Percentiles rank a stretch among this genome's conserved stretches.
phyloP scores from a whole-genome alignment of 53 echinoderm and acorn worm species.

The Echinarachnius parma region DNA sequence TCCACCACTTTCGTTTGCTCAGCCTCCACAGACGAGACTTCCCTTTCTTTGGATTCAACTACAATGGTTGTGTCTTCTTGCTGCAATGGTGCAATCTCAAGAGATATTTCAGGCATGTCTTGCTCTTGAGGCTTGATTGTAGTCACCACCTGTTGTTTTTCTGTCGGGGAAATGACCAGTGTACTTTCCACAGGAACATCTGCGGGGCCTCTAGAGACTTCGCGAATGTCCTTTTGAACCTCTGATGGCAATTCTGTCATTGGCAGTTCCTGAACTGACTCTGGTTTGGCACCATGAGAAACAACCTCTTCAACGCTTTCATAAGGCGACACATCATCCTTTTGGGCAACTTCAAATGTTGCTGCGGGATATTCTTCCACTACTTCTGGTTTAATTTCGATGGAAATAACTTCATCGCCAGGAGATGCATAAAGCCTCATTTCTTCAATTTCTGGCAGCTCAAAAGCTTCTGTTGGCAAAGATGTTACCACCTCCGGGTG shows the following conservation, averaged over 20 bases:
- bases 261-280: too few relatives aligned
- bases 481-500: not conserved
- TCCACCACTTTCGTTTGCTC: not conserved
- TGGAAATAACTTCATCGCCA: constrained; percentile 1
- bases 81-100: constrained; percentile 24
- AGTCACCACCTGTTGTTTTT: too few relatives aligned
- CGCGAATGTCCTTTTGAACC: too few relatives aligned
- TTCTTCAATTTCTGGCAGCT: not conserved
- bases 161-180: too few relatives aligned
- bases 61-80: too few relatives aligned
- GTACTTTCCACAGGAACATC: too few relatives aligned
- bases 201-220: too few relatives aligned
- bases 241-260: too few relatives aligned
- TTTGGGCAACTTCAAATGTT: constrained; percentile 2
- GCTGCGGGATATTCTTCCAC: constrained; percentile 4
- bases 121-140: too few relatives aligned
- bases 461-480: not conserved
- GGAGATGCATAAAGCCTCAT: not conserved
- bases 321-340: too few relatives aligned
- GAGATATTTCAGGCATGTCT: constrained; percentile 14
- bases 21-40: constrained; percentile 1
- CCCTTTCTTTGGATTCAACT: not conserved
- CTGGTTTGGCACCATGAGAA: too few relatives aligned
- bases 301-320: too few relatives aligned
- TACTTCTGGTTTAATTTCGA: constrained; percentile 1